Evolutionary conservation across 2,797 vertebrate genomes (phyloP).

Genomic region (Spheniscus humboldti): DNA sequence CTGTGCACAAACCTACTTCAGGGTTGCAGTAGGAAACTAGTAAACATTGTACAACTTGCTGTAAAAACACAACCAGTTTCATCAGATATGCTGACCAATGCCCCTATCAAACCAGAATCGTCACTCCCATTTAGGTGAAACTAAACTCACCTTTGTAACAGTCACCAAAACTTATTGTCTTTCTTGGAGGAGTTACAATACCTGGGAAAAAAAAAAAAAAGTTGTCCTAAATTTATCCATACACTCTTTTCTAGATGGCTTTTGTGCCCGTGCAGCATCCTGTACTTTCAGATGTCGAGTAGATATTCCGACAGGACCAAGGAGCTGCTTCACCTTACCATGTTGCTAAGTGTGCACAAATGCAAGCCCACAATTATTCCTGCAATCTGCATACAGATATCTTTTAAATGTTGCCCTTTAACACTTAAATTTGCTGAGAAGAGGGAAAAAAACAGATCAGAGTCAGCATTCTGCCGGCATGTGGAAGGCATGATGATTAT

Average conservation of each 20-base stretch:
- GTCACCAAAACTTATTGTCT: not conserved
- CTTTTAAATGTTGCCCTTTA: not conserved
- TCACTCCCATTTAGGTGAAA: not conserved
- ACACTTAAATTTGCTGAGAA: not conserved
- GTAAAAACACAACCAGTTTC: not conserved
- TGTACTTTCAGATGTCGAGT: not conserved
- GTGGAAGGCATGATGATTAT: not conserved
- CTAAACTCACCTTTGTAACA: not conserved
- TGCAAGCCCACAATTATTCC: not conserved
- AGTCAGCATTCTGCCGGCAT: not conserved
- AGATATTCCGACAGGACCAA: not conserved
- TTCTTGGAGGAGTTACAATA: not conserved
- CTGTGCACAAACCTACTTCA: not conserved
- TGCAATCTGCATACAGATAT: not conserved
- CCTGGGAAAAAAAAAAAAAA: not conserved
- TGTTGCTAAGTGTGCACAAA: not conserved
- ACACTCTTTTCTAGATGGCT: rapidly evolving
- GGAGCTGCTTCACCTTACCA: not conserved
- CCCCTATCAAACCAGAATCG: not conserved
- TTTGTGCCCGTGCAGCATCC: not conserved
- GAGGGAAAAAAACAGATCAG: not conserved
- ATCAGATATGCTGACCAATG: too few species aligned
- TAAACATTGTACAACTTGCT: not conserved
- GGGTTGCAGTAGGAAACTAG: not conserved
- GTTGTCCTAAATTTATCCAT: not conserved